Conservation (phyloP, 2,113 vertebrate genomes). For the Gallinago jamesoni region DNA sequence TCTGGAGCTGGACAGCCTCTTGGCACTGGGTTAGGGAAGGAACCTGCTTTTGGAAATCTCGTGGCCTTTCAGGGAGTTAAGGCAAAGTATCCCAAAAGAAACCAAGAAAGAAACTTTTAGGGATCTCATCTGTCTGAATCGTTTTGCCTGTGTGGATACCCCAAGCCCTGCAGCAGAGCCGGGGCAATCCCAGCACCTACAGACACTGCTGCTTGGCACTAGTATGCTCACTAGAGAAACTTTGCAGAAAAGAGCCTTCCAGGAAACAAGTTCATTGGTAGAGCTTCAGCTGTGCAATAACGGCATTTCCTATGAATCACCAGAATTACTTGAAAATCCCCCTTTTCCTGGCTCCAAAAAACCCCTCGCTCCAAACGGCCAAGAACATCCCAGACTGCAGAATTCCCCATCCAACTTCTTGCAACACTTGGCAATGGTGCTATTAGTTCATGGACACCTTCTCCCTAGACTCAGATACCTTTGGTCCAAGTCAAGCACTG, state of each 20-base stretch:
- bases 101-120: slow-evolving; percentile 72
- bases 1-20: slow-evolving; percentile 62
- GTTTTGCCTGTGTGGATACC: slow-evolving; percentile 77
- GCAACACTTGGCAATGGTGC: slow-evolving; percentile 21
- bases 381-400: slow-evolving; percentile 35
- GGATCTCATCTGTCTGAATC: slow-evolving; percentile 57
- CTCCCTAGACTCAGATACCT: background rate
- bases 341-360: slow-evolving; percentile 55
- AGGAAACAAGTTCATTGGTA: slow-evolving; percentile 27
- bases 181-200: slow-evolving; percentile 67
- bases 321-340: slow-evolving; percentile 50
- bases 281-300: slow-evolving; percentile 55
- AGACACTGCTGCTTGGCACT: slow-evolving; percentile 74
- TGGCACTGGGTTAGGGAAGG: slow-evolving; percentile 74
- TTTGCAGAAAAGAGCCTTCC: background rate
- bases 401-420: slow-evolving; percentile 45
- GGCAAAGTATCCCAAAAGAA: slow-evolving; percentile 76
- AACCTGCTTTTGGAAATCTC: slow-evolving; percentile 77
- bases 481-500: background rate
- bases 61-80: slow-evolving; percentile 67
- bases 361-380: slow-evolving; percentile 34
- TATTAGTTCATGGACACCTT: slow-evolving; percentile 61
- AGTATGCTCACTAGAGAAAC: slow-evolving; percentile 60
- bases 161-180: slow-evolving; percentile 65
- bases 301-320: slow-evolving; percentile 46